Evolutionary conservation across 2,113 vertebrate genomes (phyloP).

Genomic region (Salvator merianae): DNA sequence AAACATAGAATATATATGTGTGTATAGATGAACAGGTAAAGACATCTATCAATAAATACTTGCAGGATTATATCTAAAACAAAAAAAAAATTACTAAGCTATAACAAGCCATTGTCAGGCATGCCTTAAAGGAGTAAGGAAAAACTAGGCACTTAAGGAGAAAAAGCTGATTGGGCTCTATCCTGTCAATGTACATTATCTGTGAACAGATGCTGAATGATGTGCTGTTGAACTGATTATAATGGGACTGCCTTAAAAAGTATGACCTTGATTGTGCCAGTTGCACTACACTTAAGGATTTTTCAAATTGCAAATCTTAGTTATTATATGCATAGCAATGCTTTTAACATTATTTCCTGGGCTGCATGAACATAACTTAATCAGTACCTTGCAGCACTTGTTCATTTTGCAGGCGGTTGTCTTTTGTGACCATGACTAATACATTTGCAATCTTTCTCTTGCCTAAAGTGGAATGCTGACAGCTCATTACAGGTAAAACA

Average conservation of each 20-base stretch:
- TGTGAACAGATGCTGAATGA: slow-evolving; percentile 57
- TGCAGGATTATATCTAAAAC: slow-evolving; percentile 14
- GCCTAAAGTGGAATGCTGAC: slow-evolving; percentile 35
- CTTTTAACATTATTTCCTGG: slow-evolving; percentile 53
- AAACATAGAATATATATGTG: background rate
- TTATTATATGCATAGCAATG: slow-evolving; percentile 58
- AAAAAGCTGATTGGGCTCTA: slow-evolving; percentile 24
- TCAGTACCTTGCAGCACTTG: slow-evolving; percentile 45
- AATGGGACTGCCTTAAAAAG: slow-evolving; percentile 61
- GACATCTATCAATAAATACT: slow-evolving; percentile 15
- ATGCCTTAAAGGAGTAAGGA: slow-evolving; percentile 32
- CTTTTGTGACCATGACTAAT: slow-evolving; percentile 49
- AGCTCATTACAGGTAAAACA: slow-evolving; percentile 43
- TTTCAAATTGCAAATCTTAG: slow-evolving; percentile 62
- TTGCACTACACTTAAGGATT: slow-evolving; percentile 45
- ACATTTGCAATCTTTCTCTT: slow-evolving; percentile 38
- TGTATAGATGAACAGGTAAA: slow-evolving; percentile 41
- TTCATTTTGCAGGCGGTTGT: slow-evolving; percentile 44
- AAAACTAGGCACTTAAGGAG: slow-evolving; percentile 11
- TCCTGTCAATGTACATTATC: slow-evolving; percentile 42
- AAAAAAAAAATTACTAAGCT: slow-evolving; percentile 29
- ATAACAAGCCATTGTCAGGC: slow-evolving; percentile 34
- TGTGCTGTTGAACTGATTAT: slow-evolving; percentile 64
- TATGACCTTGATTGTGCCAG: slow-evolving; percentile 63
- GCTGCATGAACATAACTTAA: slow-evolving; percentile 57